phyloP scores from a whole-genome alignment of 1,140 invertebrate species.

The Glossosoma conforme region DNA sequence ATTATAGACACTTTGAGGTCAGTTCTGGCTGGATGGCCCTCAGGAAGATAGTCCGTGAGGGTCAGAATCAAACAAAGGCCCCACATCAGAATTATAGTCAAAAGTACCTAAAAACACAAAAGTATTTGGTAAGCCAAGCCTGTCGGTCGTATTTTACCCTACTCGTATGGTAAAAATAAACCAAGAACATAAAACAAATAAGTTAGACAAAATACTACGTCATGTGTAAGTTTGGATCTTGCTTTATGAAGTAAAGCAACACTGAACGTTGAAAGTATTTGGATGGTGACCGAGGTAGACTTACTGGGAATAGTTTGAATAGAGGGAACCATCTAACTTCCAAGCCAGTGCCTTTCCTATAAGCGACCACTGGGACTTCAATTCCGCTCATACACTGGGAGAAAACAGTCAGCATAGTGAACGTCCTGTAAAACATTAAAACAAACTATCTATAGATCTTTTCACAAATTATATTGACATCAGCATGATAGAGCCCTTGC shows the following conservation, averaged over 20 bases:
- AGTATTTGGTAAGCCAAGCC: too few species aligned
- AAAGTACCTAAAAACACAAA: slow-evolving; percentile 58
- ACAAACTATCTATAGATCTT: too few species aligned
- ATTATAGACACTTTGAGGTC: slow-evolving; percentile 73
- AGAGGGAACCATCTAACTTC: slow-evolving; percentile 61
- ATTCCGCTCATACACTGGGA: slow-evolving; percentile 75
- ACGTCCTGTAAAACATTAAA: slow-evolving; percentile 61
- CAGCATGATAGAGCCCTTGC: too few species aligned
- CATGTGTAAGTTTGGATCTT: too few species aligned
- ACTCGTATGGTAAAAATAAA: too few species aligned
- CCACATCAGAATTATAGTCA: slow-evolving; percentile 80
- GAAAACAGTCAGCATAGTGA: slow-evolving; percentile 73
- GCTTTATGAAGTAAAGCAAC: too few species aligned
- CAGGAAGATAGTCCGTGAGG: slow-evolving; percentile 56
- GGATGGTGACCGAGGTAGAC: too few species aligned
- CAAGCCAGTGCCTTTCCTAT: slow-evolving; percentile 55
- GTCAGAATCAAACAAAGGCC: slow-evolving; percentile 71
- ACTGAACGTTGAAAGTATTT: too few species aligned
- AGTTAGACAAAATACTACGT: too few species aligned
- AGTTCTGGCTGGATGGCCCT: slow-evolving; percentile 68
- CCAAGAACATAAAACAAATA: too few species aligned
- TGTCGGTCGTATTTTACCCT: too few species aligned
- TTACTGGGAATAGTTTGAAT: slow-evolving; percentile 80
- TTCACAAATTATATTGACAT: too few species aligned
- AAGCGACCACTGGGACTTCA: slow-evolving; percentile 58